These are phyloP conservation scores for Carettochelys insculpta DNA, from an alignment of 2,113 vertebrate species.

Conservation along the genomic window DNA sequence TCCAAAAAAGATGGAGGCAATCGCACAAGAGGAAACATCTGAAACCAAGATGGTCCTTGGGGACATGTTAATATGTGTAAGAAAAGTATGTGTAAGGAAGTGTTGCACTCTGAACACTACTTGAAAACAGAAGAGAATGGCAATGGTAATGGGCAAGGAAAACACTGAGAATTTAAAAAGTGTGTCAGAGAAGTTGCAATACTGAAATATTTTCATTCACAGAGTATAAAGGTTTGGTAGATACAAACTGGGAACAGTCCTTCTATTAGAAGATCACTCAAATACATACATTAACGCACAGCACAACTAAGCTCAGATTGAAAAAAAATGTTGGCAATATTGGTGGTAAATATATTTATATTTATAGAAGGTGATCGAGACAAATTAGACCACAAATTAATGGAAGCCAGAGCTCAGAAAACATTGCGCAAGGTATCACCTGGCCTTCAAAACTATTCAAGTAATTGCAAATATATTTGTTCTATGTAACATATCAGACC, in stretches of 20 bases:
- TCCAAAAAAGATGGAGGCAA: background rate
- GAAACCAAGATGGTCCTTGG: background rate
- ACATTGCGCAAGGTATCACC: background rate
- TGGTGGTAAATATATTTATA: background rate
- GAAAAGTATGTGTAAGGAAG: background rate
- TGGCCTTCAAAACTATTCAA: background rate
- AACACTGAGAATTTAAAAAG: background rate
- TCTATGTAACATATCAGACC: background rate
- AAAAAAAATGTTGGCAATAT: background rate
- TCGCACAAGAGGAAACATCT: background rate
- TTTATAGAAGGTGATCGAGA: background rate
- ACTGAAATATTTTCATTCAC: background rate
- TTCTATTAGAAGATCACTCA: background rate
- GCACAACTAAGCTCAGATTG: background rate
- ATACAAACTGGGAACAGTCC: background rate
- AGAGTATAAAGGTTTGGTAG: background rate
- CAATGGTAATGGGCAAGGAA: background rate
- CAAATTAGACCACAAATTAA: background rate
- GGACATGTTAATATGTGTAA: background rate
- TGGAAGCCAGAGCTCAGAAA: background rate
- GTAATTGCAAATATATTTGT: background rate
- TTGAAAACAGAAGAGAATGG: background rate
- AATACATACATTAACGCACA: background rate
- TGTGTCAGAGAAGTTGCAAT: background rate
- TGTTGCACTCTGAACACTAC: background rate